Base-by-base conservation (phyloP, 2,888 invertebrate genomes). In the Pristionchus fissidentatus region DNA sequence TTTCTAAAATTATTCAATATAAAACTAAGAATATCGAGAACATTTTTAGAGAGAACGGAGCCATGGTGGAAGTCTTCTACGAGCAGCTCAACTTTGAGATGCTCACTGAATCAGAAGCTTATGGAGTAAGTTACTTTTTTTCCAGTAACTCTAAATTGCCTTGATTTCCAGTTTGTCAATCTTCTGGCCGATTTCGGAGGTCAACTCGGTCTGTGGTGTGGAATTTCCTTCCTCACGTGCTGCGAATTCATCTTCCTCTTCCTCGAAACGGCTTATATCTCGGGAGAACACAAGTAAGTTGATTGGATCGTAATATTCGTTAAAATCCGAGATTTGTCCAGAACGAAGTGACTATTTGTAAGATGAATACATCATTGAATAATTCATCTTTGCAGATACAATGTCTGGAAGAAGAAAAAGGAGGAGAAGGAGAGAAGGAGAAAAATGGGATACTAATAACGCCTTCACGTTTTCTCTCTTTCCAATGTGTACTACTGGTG, bases 1-100 rank as follows among this genome's bases (percentile, higher is more conserved):
- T 70, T 57, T 70, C 15, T 66, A 3, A 2, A 29, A 29, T 26
- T 41, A 83, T 7, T 80, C 41, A 49, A 32, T 22, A 41, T 26
- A 4, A n/a, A n/a, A n/a, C n/a, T n/a, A n/a, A n/a, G n/a, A n/a
- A n/a, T n/a, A n/a, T n/a, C n/a, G n/a, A n/a, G n/a, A n/a, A n/a
- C n/a, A n/a, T n/a, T 83, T 89, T 80, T 83, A 91, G 91, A 83
- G 90, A 91, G 29, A 91, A 92, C 77, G 92, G 90, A 0, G 92
- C 91, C 4, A 91, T 92, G 91, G 87, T 92, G n/a, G 92, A 92
- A 88, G 92, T 91, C 0, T 92, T 92, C 79, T 92, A 92, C 78
- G 92, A 92, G 78, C 91, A 91, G 62, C 87, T 92, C 43, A 92
- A 92, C 81, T 92, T 90, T 81, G 92, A 92, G 86, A 88, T 92